phyloP scores from a whole-genome alignment of 2,797 vertebrate genomes.

The Lepus townsendii region DNA sequence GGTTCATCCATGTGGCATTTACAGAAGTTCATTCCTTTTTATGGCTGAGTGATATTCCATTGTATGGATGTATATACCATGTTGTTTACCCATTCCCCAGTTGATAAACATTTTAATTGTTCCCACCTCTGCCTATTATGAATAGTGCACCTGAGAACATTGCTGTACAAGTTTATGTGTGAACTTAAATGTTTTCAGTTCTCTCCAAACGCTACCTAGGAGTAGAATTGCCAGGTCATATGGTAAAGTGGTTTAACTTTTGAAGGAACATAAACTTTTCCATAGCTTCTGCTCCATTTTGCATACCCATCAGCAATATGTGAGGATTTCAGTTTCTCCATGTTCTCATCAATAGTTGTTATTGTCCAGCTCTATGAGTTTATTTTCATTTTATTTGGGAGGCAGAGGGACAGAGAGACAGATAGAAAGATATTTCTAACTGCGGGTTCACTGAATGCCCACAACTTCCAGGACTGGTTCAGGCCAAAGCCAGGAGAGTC shows the following conservation, averaged over 20 bases:
- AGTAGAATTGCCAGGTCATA: not conserved
- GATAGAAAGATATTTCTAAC: no score
- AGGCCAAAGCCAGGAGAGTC: no score
- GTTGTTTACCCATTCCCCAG: slow-evolving; percentile 35
- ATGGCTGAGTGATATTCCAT: slow-evolving; percentile 29
- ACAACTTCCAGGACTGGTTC: no score
- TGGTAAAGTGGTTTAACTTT: not conserved
- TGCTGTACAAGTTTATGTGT: not conserved
- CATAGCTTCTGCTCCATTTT: not conserved
- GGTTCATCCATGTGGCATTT: not conserved
- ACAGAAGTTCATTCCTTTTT: slow-evolving; percentile 42
- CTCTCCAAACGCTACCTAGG: not conserved
- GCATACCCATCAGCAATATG: not conserved
- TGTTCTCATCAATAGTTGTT: slow-evolving; percentile 2
- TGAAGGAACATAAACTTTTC: not conserved
- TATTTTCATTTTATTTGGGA: no score
- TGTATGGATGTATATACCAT: not conserved
- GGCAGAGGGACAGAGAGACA: no score
- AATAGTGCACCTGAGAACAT: not conserved
- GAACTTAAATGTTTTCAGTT: not conserved
- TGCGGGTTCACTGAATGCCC: no score
- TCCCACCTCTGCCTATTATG: not conserved
- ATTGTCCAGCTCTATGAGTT: not conserved
- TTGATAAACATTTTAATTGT: slow-evolving; percentile 33
- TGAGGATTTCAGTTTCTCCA: not conserved